These are phyloP conservation scores for Stichodactyla helianthus DNA, from an alignment of 64 coral and sea anemone genomes.

Conservation along the genomic window DNA sequence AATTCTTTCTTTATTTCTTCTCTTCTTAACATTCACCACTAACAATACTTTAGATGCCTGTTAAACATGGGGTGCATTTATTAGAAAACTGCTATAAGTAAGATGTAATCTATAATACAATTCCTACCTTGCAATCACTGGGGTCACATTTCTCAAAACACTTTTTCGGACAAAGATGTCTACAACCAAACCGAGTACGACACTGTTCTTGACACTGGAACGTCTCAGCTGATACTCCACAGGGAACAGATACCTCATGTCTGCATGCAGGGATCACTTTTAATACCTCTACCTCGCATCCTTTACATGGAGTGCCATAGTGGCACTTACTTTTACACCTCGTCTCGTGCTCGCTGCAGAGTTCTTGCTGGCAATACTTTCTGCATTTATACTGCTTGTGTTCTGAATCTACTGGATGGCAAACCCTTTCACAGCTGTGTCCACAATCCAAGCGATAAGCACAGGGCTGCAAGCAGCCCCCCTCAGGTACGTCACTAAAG, in stretches of 20 bases:
- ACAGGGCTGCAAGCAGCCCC: constrained; percentile 47
- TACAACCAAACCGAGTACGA: constrained; percentile 25
- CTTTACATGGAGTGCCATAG: constrained; percentile 22
- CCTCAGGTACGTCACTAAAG: constrained; percentile 37
- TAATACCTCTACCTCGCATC: constrained; percentile 6
- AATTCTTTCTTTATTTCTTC: no score
- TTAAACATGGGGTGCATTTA: no score
- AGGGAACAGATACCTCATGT: constrained; percentile 18
- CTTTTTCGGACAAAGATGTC: constrained; percentile 10
- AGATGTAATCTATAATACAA: background rate
- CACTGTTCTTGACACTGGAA: constrained; percentile 21
- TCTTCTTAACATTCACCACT: no score
- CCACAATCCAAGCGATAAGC: constrained; percentile 32
- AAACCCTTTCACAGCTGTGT: constrained; percentile 36
- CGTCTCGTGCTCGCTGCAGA: constrained; percentile 12
- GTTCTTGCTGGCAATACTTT: constrained; percentile 4
- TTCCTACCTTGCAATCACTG: constrained; percentile 18
- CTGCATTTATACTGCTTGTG: constrained; percentile 40
- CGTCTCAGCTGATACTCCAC: background rate
- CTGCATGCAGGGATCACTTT: constrained; percentile 26
- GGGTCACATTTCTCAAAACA: background rate
- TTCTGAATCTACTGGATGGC: constrained; percentile 41
- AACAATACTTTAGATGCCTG: no score
- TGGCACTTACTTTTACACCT: constrained; percentile 29
- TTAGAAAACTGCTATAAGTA: no score